Conservation (phyloP, 2,113 vertebrate species). For the Prionailurus bengalensis region DNA sequence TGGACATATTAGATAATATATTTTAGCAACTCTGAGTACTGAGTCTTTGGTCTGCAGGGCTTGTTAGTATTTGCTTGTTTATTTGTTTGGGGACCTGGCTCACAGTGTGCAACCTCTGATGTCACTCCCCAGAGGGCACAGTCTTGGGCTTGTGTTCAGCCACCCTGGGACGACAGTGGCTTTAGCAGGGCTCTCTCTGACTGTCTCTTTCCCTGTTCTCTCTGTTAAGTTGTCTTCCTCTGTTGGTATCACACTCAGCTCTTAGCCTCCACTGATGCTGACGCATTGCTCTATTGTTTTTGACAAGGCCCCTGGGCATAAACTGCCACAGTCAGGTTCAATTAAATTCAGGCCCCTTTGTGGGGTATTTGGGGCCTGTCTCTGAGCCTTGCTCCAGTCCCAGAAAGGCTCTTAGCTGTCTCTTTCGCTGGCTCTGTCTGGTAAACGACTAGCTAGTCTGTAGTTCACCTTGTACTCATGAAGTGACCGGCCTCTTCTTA, state of each 20-base stretch:
- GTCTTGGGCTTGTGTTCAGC: not conserved
- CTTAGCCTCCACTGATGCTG: not conserved
- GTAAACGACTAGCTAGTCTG: not conserved
- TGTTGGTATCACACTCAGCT: not conserved
- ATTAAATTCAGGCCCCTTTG: not conserved
- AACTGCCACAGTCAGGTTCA: not conserved
- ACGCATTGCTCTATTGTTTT: not conserved
- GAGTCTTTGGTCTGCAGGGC: not conserved
- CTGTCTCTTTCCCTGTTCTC: not conserved
- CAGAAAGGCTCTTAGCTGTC: not conserved
- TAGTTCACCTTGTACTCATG: not conserved
- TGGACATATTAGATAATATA: not conserved
- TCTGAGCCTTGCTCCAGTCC: not conserved
- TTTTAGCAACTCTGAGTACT: not conserved
- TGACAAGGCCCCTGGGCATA: constrained; percentile 29
- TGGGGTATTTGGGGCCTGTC: not conserved
- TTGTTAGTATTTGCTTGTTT: not conserved
- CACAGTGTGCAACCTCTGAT: not conserved
- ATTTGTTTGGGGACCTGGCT: not conserved
- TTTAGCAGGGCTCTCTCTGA: not conserved
- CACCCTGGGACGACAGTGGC: not conserved
- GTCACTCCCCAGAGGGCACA: not conserved
- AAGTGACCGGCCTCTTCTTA: not conserved
- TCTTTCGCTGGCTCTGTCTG: not conserved
- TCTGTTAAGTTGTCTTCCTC: not conserved